Evolutionary conservation across 2,113 vertebrate genomes (phyloP).

Genomic region (Rhabdornis inornatus): DNA sequence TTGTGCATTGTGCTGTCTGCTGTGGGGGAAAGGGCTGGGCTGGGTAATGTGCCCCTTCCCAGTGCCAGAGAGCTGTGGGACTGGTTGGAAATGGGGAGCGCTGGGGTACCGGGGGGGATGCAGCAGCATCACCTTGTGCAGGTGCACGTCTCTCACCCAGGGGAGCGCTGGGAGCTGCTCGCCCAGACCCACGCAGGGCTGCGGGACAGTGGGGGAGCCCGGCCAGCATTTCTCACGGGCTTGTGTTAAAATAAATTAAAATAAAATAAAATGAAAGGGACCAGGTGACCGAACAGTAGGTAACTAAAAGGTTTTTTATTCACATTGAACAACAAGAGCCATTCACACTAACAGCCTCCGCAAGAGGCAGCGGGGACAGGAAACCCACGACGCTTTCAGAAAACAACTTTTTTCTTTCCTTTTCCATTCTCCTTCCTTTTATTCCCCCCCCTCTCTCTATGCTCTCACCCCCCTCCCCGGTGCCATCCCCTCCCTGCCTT

Average conservation of each 20-base stretch:
- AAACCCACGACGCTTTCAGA: constrained; percentile 45
- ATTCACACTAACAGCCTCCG: constrained; percentile 57
- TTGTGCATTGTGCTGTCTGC: accelerated
- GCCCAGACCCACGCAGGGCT: accelerated
- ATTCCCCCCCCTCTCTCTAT: background rate
- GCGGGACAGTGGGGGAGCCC: background rate
- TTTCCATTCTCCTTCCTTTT: background rate
- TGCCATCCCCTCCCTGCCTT: background rate
- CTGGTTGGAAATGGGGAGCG: accelerated
- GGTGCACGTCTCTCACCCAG: background rate
- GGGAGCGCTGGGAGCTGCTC: accelerated
- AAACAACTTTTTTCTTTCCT: constrained; percentile 32
- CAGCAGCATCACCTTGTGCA: background rate
- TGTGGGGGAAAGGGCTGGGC: background rate
- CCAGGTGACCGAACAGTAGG: constrained; percentile 48
- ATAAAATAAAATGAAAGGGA: constrained; percentile 4
- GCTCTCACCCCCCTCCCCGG: background rate
- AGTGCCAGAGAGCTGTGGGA: background rate
- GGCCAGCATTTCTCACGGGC: background rate
- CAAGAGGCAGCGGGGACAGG: constrained; percentile 49
- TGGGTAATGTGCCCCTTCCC: background rate
- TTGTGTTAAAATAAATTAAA: background rate
- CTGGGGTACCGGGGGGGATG: background rate
- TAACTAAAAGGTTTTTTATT: constrained; percentile 79
- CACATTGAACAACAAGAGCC: constrained; percentile 78